These are phyloP conservation scores for Oostethus manadensis DNA, from an alignment of 2,113 vertebrate species.

Conservation along the genomic window DNA sequence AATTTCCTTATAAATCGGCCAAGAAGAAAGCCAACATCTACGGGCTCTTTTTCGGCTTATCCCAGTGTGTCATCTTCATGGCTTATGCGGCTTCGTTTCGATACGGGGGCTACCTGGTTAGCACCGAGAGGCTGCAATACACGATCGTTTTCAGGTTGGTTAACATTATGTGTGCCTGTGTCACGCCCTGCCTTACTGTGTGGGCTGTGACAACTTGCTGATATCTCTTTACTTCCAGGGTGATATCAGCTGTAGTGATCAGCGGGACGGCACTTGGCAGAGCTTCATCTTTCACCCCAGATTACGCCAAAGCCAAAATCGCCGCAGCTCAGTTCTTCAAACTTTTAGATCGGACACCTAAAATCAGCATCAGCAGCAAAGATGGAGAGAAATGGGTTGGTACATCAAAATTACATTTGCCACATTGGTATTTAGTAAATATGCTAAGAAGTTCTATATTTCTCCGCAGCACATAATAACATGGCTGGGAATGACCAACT, in stretches of 20 bases:
- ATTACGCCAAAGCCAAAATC: constrained; percentile 75
- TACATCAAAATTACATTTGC: too few relatives aligned
- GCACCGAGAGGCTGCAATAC: constrained; percentile 60
- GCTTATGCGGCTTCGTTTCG: constrained; percentile 72
- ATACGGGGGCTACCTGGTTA: constrained; percentile 74
- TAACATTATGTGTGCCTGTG: not conserved
- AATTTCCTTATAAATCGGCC: constrained; percentile 59
- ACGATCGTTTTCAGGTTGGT: constrained; percentile 74
- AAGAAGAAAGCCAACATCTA: constrained; percentile 69
- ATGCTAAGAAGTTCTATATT: too few relatives aligned
- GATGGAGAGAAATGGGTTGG: constrained; percentile 69
- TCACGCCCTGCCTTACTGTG: not conserved
- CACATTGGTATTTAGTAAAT: too few relatives aligned
- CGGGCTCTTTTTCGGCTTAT: constrained; percentile 70
- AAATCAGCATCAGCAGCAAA: constrained; percentile 51
- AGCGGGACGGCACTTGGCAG: constrained; percentile 69
- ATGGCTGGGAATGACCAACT: too few relatives aligned
- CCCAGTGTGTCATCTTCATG: constrained; percentile 72
- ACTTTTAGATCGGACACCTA: constrained; percentile 69
- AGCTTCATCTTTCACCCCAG: constrained; percentile 73
- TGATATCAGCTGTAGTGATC: constrained; percentile 67
- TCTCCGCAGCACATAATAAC: too few relatives aligned
- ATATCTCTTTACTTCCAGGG: constrained; percentile 47
- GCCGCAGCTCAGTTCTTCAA: constrained; percentile 71
- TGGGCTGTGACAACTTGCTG: constrained; percentile 1